Evolutionary conservation across 1,140 invertebrate species (phyloP).

Genomic region (Maniola jurtina): DNA sequence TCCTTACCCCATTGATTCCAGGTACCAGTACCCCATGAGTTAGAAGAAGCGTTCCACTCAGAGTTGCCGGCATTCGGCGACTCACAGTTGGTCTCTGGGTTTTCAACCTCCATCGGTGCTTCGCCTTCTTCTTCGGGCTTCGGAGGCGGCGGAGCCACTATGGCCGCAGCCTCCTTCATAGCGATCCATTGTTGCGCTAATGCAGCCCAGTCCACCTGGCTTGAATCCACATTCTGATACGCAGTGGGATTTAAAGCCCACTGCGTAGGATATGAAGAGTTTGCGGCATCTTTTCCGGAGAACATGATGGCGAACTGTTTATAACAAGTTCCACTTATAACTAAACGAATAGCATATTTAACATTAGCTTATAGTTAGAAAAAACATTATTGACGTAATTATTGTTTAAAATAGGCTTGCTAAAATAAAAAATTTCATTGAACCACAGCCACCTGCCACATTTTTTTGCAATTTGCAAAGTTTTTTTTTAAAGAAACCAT

Average conservation of each 20-base stretch:
- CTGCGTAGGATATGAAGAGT: constrained; percentile 83
- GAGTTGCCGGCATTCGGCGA: constrained; percentile 38
- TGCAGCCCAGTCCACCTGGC: constrained; percentile 95
- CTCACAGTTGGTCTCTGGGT: constrained; percentile 71
- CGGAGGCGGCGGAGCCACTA: constrained; percentile 71
- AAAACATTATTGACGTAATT: not conserved
- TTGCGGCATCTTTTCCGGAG: constrained; percentile 75
- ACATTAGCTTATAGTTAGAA: not conserved
- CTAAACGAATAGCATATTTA: constrained; percentile 5
- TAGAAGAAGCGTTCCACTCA: constrained; percentile 63
- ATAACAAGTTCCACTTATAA: constrained; percentile 9
- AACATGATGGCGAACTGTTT: constrained; percentile 50
- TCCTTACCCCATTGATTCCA: constrained; percentile 82
- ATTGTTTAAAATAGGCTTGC: not conserved
- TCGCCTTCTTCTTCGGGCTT: constrained; percentile 85
- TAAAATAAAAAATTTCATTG: not conserved
- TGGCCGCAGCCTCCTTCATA: constrained; percentile 88
- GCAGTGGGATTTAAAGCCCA: constrained; percentile 87
- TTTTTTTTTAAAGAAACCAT: not conserved
- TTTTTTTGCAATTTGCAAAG: not conserved
- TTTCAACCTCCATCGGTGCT: constrained; percentile 91
- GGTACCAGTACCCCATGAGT: constrained; percentile 76
- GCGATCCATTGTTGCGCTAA: constrained; percentile 98
- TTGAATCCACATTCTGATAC: constrained; percentile 81
- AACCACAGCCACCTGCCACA: too few relatives aligned